These are phyloP conservation scores for Cotesia glomerata DNA, from an alignment of 1,140 invertebrate species.

Conservation along the genomic window DNA sequence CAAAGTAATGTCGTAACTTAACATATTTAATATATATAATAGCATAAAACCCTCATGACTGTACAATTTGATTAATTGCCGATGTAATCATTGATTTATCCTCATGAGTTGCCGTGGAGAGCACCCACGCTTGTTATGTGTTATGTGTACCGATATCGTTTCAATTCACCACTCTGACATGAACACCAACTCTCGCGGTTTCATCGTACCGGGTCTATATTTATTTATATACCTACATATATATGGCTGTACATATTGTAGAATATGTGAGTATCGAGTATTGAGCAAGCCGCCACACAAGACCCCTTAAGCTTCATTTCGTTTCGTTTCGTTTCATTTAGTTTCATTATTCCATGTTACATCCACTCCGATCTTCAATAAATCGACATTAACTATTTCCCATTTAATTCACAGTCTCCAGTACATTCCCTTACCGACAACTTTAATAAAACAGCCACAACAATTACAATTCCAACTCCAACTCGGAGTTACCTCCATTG, in stretches of 20 bases:
- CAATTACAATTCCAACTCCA: too few relatives aligned
- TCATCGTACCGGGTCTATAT: background rate
- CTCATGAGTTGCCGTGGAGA: background rate
- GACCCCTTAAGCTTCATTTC: background rate
- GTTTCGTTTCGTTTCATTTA: too few relatives aligned
- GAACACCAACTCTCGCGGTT: background rate
- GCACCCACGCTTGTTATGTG: conserved; percentile 30
- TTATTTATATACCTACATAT: background rate
- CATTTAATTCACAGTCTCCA: too few relatives aligned
- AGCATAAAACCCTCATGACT: background rate
- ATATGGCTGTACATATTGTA: background rate
- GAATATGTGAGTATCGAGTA: background rate
- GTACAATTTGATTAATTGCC: conserved; percentile 37
- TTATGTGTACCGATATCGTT: conserved; percentile 10
- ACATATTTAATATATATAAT: background rate
- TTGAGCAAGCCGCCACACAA: conserved; percentile 10
- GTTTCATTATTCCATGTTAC: too few relatives aligned
- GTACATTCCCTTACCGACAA: too few relatives aligned
- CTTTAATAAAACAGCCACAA: too few relatives aligned
- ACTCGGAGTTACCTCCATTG: too few relatives aligned
- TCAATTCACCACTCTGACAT: background rate
- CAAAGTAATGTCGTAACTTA: background rate
- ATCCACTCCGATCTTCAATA: too few relatives aligned
- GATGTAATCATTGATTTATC: conserved; percentile 41
- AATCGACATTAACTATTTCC: too few relatives aligned